Evolutionary conservation across 2,797 vertebrate genomes (phyloP).

Genomic region (Uromys caudimaculatus): DNA sequence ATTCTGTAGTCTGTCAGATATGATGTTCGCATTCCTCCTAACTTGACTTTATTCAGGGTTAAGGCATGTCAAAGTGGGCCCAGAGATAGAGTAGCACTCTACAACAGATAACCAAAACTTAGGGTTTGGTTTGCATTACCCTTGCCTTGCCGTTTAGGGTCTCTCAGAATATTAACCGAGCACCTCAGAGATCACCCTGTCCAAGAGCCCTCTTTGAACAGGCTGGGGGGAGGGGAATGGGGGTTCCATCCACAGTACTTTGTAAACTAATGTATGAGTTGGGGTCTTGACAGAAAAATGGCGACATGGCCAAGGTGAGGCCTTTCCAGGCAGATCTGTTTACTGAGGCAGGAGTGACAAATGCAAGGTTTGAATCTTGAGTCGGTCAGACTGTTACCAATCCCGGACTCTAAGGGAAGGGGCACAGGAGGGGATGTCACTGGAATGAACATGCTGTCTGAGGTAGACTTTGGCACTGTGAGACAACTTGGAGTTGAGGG

Average conservation of each 20-base stretch:
- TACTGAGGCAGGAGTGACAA: not conserved
- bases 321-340: slow-evolving; percentile 29
- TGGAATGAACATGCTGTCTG: not conserved
- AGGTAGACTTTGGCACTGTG: not conserved
- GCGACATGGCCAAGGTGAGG: not conserved
- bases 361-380: not conserved
- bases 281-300: not conserved
- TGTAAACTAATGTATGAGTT: not conserved
- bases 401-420: not conserved
- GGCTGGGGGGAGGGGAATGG: not conserved
- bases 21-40: not conserved
- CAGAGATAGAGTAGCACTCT: not conserved
- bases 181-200: not conserved
- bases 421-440: not conserved
- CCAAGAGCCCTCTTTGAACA: not conserved
- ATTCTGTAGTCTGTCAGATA: not conserved
- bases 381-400: not conserved
- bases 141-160: not conserved
- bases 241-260: not conserved
- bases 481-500: not conserved
- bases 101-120: not conserved
- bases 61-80: not conserved
- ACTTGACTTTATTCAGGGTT: not conserved
- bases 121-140: not conserved
- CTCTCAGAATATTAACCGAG: not conserved